Evolutionary conservation across 1,140 invertebrate species (phyloP).

Genomic region (Galendromus occidentalis): DNA sequence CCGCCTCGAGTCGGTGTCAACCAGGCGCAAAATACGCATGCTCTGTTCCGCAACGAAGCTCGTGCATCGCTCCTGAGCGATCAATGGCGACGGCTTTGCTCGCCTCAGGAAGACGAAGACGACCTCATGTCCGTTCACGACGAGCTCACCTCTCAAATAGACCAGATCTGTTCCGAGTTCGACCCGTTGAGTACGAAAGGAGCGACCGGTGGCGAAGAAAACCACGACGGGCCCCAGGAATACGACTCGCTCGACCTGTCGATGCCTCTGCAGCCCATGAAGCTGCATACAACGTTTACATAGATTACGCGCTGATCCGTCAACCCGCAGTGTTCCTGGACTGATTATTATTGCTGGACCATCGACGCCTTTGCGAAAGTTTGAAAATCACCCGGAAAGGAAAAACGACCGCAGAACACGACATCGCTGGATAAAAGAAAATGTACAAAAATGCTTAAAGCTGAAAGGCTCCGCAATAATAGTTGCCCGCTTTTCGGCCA

Average conservation of each 20-base stretch:
- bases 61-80: background rate
- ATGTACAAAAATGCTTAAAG: no score
- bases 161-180: constrained; percentile 6
- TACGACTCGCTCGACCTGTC: background rate
- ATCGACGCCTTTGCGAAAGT: no score
- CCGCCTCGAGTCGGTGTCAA: background rate
- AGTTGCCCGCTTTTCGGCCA: no score
- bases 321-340: no score
- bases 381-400: no score
- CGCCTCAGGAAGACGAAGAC: background rate
- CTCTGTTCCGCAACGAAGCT: background rate
- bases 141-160: background rate
- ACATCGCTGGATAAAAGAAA: no score
- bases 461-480: no score
- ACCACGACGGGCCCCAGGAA: background rate
- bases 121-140: constrained; percentile 3
- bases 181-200: background rate
- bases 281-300: background rate
- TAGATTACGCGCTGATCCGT: background rate
- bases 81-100: background rate
- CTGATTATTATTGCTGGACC: no score
- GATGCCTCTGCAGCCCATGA: background rate
- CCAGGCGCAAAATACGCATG: background rate
- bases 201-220: background rate
- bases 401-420: no score